Conservation (phyloP, 2,797 vertebrate genomes). For the Cyclura pinguis region DNA sequence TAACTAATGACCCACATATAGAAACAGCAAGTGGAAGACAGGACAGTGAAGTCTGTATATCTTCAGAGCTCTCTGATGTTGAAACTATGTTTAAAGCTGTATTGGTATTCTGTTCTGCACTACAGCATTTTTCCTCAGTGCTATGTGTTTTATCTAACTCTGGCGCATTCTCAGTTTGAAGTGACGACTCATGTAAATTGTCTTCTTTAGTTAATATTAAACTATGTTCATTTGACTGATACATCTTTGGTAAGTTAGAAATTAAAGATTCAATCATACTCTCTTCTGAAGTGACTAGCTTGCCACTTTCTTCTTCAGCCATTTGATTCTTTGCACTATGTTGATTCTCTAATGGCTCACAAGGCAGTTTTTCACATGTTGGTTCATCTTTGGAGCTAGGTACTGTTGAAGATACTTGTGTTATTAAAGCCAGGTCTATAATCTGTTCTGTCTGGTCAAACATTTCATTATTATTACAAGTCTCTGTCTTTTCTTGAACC, state of each 20-base stretch:
- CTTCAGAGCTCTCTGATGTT: conserved; percentile 51
- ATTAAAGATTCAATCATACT: conserved; percentile 27
- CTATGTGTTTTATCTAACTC: conserved; percentile 48
- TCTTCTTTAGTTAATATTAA: conserved; percentile 49
- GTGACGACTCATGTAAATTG: conserved; percentile 36
- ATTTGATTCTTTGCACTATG: conserved; percentile 39
- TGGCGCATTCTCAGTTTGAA: conserved; percentile 55
- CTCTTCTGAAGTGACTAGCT: conserved; percentile 37
- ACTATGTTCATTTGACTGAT: conserved; percentile 42
- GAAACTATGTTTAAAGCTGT: conserved; percentile 52
- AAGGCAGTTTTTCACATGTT: conserved; percentile 42
- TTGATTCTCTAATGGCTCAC: conserved; percentile 46
- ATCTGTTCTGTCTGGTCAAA: conserved; percentile 48
- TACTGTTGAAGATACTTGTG: conserved; percentile 35
- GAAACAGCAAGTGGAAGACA: conserved; percentile 84
- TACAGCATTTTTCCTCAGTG: conserved; percentile 45
- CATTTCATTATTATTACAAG: conserved; percentile 38
- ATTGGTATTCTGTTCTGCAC: conserved; percentile 47
- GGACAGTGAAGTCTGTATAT: conserved; percentile 75
- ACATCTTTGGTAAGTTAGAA: conserved; percentile 56
- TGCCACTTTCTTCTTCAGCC: neutral
- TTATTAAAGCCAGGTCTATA: conserved; percentile 42
- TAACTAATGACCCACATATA: conserved; percentile 81
- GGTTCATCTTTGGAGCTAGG: conserved; percentile 62
- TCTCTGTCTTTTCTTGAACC: conserved; percentile 49